Evolutionary conservation across 2,888 invertebrate species (phyloP).

Genomic region (Girardia tigrina): DNA sequence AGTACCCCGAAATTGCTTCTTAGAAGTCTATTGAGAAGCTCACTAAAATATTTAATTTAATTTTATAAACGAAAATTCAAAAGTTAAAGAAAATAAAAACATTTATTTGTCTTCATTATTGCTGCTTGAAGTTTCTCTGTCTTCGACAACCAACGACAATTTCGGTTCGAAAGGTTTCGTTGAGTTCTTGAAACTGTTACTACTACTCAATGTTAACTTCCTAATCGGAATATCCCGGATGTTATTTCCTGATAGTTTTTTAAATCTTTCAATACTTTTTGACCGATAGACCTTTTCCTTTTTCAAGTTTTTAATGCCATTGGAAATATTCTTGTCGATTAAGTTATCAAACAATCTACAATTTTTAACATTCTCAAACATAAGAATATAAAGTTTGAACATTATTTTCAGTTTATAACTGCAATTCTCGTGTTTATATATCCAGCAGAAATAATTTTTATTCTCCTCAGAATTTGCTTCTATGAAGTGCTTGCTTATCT

Average conservation of each 20-base stretch:
- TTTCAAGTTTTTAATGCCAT: neutral
- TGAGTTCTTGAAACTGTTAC: neutral
- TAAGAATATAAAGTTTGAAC: neutral
- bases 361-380: neutral
- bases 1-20: too few species aligned
- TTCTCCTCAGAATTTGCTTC: neutral
- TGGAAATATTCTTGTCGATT: neutral
- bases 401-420: neutral
- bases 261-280: conserved; percentile 1
- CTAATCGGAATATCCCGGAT: neutral
- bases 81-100: too few species aligned
- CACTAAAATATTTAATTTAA: too few species aligned
- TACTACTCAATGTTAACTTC: neutral
- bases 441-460: neutral
- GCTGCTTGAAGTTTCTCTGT: too few species aligned
- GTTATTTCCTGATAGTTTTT: neutral
- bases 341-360: neutral
- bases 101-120: too few species aligned
- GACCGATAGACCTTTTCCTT: neutral
- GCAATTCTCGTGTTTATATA: neutral
- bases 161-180: neutral
- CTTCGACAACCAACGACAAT: neutral
- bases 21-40: too few species aligned
- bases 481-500: neutral
- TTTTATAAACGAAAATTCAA: too few species aligned